These are phyloP conservation scores for Perithous albicinctus DNA, from an alignment of 2,888 invertebrate genomes.

Conservation along the genomic window DNA sequence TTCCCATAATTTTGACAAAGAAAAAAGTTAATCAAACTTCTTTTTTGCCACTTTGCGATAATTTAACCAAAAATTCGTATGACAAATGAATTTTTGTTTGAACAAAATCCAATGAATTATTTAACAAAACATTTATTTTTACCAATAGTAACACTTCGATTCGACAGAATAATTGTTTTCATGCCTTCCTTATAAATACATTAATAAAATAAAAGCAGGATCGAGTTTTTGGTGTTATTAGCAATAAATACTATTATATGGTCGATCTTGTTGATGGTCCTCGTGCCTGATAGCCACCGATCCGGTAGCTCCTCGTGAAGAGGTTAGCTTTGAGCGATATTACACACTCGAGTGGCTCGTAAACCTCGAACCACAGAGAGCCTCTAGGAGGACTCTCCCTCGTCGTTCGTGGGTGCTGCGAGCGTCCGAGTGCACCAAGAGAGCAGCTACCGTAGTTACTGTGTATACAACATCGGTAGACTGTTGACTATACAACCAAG, in stretches of 20 bases:
- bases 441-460: background rate
- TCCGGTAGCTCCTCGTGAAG: slow-evolving; percentile 70
- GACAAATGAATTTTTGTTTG: no score
- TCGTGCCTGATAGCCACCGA: slow-evolving; percentile 69
- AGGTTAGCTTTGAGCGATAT: slow-evolving; percentile 74
- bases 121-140: no score
- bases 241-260: background rate
- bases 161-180: no score
- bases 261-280: background rate
- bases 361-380: slow-evolving; percentile 67
- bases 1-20: no score
- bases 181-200: no score
- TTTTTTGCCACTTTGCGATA: no score
- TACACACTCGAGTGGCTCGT: slow-evolving; percentile 74
- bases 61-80: no score
- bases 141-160: no score
- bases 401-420: slow-evolving; percentile 1
- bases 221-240: background rate
- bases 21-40: no score
- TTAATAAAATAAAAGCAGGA: background rate
- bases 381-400: slow-evolving; percentile 18
- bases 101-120: no score
- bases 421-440: background rate
- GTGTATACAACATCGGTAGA: background rate
- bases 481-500: background rate